Percentiles rank a stretch among this genome's conserved stretches.
phyloP scores from a whole-genome alignment of 2,888 invertebrate genomes.

The Apotomis betuletana region DNA sequence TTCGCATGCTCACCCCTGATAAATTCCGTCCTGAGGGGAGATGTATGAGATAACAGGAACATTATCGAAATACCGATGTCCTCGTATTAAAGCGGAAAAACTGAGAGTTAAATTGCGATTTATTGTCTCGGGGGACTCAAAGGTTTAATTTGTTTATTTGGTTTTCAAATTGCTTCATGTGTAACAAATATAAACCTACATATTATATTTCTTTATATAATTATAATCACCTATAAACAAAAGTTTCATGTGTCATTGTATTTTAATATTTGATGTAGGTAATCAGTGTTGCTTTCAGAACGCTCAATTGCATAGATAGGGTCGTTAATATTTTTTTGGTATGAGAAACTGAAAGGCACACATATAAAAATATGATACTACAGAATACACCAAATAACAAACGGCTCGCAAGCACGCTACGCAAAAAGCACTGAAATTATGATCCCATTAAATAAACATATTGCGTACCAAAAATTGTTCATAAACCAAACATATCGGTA shows the following conservation, averaged over 20 bases:
- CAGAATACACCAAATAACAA: slow-evolving; percentile 7
- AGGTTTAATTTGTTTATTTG: slow-evolving; percentile 24
- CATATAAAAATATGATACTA: not conserved
- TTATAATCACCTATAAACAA: too few species aligned
- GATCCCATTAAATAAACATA: slow-evolving; percentile 71
- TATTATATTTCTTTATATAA: too few species aligned
- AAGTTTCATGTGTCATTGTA: too few species aligned
- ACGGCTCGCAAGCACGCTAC: slow-evolving; percentile 26
- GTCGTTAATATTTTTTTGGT: too few species aligned
- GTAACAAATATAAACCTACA: too few species aligned
- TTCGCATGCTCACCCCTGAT: slow-evolving; percentile 75
- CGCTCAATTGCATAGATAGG: too few species aligned
- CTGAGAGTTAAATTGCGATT: slow-evolving; percentile 79
- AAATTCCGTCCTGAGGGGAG: slow-evolving; percentile 72
- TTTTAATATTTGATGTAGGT: too few species aligned
- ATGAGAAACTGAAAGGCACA: too few species aligned
- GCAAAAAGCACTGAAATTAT: slow-evolving; percentile 55
- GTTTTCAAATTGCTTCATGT: not conserved
- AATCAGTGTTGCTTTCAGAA: too few species aligned
- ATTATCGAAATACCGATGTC: slow-evolving; percentile 82
- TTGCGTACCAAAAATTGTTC: slow-evolving; percentile 68
- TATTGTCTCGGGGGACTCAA: slow-evolving; percentile 59
- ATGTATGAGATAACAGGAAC: slow-evolving; percentile 75
- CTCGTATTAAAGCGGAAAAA: slow-evolving; percentile 76
- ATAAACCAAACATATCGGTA: slow-evolving; percentile 71